Evolutionary conservation across 2,113 vertebrate species (phyloP), one percentile per base, ranked within the genome.

Genomic region (Siphamia tubifer): DNA sequence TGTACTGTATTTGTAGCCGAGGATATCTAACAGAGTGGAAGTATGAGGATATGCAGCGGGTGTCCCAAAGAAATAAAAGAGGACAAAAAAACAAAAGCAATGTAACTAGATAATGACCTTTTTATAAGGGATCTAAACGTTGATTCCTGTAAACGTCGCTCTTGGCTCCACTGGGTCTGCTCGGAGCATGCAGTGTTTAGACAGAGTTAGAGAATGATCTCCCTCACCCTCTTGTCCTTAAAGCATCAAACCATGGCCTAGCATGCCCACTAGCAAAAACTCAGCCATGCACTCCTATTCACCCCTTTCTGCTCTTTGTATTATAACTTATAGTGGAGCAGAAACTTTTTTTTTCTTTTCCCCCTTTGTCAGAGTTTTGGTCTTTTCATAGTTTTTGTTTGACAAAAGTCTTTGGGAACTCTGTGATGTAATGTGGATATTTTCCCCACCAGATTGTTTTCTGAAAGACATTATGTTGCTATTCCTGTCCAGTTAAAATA

Each of bases 81-180:
- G 51, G 19, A 56, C 9, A 13, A 34, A 8, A 40, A 39, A 35
- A 16, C 15, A 68, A 40, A 47, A 54, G 12, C 16, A 24, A 6
- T 10, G 32, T 16, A 63, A 77, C 70, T 60, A 24, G 49, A 61
- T 62, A 70, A 55, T 65, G 36, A 68, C 57, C 40, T 72, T 79
- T 70, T 79, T 74, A 27, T 83, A 69, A 76, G 55, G 68, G 58
- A 75, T 79, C 53, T 49, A 28, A 16, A 42, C 2, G 32, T 27
- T 6, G 31, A 53, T 30, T 48, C 79, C 63, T 8, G 49, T 86
- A 91, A 89, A 88, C 28, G 55, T 67, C 23, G 31, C 30, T 47
- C 61, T 64, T 4, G 88, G 84, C 86, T 89, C 88, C 85, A 0
- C 63, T 51, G 66, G 82, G 90, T 91, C 89, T 92, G 78, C 78